These are phyloP conservation scores for Cyprinus carpio DNA, from an alignment of 2,113 vertebrate species.

Conservation along the genomic window DNA sequence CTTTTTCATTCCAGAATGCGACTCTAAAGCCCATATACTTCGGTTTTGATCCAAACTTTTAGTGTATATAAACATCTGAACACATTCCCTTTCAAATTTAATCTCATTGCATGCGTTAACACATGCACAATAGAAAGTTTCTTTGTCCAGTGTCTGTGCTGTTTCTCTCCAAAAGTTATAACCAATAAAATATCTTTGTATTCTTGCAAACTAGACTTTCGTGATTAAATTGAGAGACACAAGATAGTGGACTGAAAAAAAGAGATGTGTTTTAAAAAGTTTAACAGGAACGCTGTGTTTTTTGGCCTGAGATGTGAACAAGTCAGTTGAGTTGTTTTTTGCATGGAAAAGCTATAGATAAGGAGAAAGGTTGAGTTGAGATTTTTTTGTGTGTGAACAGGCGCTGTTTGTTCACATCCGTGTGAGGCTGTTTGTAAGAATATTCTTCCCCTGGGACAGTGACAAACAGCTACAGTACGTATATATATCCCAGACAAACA, in stretches of 20 bases:
- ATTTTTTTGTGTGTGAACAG: background rate
- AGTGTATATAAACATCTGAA: too few species aligned
- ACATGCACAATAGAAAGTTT: too few species aligned
- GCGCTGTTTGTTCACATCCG: background rate
- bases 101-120: too few species aligned
- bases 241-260: too few species aligned
- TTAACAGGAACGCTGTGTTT: background rate
- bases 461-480: background rate
- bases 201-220: background rate
- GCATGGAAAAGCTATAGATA: background rate
- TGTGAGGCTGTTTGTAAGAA: slow-evolving; percentile 4
- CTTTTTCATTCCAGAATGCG: too few species aligned
- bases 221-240: too few species aligned
- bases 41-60: too few species aligned
- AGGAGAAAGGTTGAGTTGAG: background rate
- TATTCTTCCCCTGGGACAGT: background rate
- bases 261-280: background rate
- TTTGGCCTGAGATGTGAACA: background rate
- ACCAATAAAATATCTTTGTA: background rate
- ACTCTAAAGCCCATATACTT: too few species aligned
- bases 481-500: background rate
- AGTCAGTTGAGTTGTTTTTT: background rate
- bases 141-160: too few species aligned
- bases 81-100: too few species aligned
- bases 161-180: too few species aligned